These are phyloP conservation scores for Hymenopus coronatus DNA, from an alignment of 2,888 invertebrate genomes.

Conservation along the genomic window DNA sequence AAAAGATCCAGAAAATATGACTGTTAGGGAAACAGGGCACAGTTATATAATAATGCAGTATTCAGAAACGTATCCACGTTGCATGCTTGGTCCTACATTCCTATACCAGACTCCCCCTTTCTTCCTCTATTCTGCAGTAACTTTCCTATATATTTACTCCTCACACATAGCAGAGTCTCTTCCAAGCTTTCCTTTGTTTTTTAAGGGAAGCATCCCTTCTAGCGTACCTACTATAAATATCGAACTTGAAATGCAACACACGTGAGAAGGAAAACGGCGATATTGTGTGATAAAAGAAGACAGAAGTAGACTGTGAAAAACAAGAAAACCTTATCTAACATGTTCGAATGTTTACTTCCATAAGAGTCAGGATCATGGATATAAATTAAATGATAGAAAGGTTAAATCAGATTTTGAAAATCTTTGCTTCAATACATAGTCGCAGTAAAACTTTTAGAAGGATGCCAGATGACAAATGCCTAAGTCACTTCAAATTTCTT, in stretches of 20 bases:
- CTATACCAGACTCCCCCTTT: not conserved
- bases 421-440: no score
- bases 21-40: no score
- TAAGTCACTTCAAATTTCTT: no score
- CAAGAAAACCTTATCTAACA: not conserved
- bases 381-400: no score
- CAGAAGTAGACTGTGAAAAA: not conserved
- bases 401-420: no score
- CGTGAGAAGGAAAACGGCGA: not conserved
- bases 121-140: not conserved
- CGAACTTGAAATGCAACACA: not conserved
- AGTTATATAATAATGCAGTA: no score
- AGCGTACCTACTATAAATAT: not conserved
- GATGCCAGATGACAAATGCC: no score
- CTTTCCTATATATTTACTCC: not conserved
- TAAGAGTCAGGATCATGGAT: not conserved
- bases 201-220: not conserved
- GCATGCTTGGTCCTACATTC: no score
- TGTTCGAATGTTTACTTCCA: not conserved
- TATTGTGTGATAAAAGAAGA: not conserved
- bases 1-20: no score
- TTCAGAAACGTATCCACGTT: no score
- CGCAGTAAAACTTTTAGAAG: no score
- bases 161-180: not conserved
- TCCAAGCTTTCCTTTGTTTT: not conserved